A percentile compares a stretch with the other conserved stretches of the same genome.
Evolutionary conservation across 2,888 invertebrate genomes (phyloP).

Genomic region (Carterocephalus palaemon): DNA sequence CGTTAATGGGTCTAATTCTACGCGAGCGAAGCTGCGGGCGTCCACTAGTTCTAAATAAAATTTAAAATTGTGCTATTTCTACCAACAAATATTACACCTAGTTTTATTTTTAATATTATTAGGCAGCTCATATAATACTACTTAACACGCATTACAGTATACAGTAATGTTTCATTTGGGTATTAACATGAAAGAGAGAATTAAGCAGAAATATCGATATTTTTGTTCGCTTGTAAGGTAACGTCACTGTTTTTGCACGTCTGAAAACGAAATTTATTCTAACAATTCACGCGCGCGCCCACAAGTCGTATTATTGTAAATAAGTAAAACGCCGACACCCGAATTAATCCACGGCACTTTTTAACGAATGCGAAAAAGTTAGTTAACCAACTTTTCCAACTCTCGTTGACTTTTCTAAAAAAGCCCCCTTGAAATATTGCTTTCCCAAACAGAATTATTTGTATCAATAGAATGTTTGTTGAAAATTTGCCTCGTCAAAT

Average conservation of each 20-base stretch:
- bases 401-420: conserved; percentile 48
- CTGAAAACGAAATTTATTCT: conserved; percentile 67
- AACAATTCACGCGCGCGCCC: conserved; percentile 63
- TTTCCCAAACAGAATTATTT: conserved; percentile 65
- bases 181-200: too few relatives aligned
- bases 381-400: conserved; percentile 56
- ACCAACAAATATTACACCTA: not conserved
- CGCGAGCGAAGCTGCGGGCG: too few relatives aligned
- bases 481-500: conserved; percentile 62
- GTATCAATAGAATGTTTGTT: conserved; percentile 73
- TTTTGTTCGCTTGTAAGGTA: not conserved
- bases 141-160: too few relatives aligned
- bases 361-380: conserved; percentile 73
- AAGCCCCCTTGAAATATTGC: conserved; percentile 66
- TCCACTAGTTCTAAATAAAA: not conserved
- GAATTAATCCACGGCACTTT: conserved; percentile 69
- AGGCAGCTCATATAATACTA: not conserved
- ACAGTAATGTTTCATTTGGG: too few relatives aligned
- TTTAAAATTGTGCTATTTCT: not conserved
- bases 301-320: conserved; percentile 76
- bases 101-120: not conserved
- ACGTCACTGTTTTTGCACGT: conserved; percentile 48
- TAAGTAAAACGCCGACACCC: conserved; percentile 70
- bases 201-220: conserved; percentile 9
- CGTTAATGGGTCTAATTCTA: too few relatives aligned